Evolutionary conservation across 2,888 invertebrate species (phyloP), one percentile per base, ranked within the genome.

Genomic region (Diaprepes abbreviatus): DNA sequence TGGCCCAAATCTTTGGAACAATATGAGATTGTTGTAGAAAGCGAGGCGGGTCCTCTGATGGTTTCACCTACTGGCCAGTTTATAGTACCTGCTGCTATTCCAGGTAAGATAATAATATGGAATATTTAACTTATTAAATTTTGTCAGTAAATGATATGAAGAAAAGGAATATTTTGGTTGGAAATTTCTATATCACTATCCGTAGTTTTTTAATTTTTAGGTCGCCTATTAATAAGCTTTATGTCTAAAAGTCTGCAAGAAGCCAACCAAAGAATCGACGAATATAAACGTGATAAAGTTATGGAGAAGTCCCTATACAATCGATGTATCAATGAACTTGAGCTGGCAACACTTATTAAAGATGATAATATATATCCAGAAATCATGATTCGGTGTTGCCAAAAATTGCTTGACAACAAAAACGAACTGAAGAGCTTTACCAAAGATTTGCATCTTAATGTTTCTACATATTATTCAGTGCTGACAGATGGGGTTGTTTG

Each of bases 41-140:
- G 96, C 17, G 96, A 96, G 83, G 93, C 96, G 2, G 97, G 97
- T 0, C 97, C 97, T 0, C 81, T 97, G 64, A 96, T 96, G 93
- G 88, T 97, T 24, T 95, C 95, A 9, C 96, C 96, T 0, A 95
- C 95, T 2, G 97, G 97, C 2, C 96, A 97, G 85, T 93, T 97
- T 79, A 94, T 96, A 71, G 93, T 95, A 0, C 97, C 97, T 10
- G 92, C 95, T 0, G 94, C 96, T 0, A 94, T 96, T 79, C 97
- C 97, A 0, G 94, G 70, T 70, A 70, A n/a, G n/a, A n/a, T n/a
- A n/a, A n/a, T n/a, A n/a, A n/a, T n/a, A n/a, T n/a, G n/a, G n/a
- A n/a, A n/a, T n/a, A n/a, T n/a, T n/a, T n/a, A n/a, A n/a, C n/a
- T n/a, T n/a, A n/a, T n/a, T n/a, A n/a, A n/a, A n/a, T n/a, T n/a